Base-by-base conservation (phyloP, 2,888 invertebrate species). In the Digitonthophagus gazella region DNA sequence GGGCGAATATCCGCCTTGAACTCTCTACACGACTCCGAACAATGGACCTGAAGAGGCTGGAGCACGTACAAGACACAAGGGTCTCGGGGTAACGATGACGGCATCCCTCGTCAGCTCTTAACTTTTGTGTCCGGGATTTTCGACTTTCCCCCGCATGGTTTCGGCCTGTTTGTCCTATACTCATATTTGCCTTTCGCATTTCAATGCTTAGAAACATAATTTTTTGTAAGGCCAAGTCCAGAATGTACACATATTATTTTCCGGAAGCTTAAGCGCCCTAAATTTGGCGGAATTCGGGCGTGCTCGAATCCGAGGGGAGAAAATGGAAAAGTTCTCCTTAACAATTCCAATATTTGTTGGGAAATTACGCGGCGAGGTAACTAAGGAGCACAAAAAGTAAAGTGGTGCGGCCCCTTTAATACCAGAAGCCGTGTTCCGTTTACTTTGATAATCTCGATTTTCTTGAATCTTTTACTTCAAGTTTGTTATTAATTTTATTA, bases 21-120 rank as follows among this genome's bases (percentile, higher is more conserved):
- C 28, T 44, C 28, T 44, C 28, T 44, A 44, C 28, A 44, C 28
- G 28, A 44, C 28, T 44, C 28, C 11, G 28, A 44, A 44, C 28
- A 44, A 82, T 82, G 79, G 81, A 81, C 80, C 80, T 82, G 81
- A 82, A 82, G 82, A 82, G 81, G 81, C 18, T 20, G 20, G 19
- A 44, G 61, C 80, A 81, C 79, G 81, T 80, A 72, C 71, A 81
- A 73, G 77, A 78, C 76, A 76, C 77, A 76, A 77, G 77, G 75
- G 75, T 72, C 73, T 75, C 65, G 71, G 28, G 28, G 73, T 73
- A 75, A 71, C 71, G 71, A 72, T 70, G 73, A 68, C 67, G 67
- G 64, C 69, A 71, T 64, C 67, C 67, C 65, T 69, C 71, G 64
- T 68, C 18, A 18, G 18, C 69, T 69, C 71, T 71, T 72, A 72